Base-by-base conservation (phyloP, 2,888 invertebrate species). In the Andrena trimmerana region DNA sequence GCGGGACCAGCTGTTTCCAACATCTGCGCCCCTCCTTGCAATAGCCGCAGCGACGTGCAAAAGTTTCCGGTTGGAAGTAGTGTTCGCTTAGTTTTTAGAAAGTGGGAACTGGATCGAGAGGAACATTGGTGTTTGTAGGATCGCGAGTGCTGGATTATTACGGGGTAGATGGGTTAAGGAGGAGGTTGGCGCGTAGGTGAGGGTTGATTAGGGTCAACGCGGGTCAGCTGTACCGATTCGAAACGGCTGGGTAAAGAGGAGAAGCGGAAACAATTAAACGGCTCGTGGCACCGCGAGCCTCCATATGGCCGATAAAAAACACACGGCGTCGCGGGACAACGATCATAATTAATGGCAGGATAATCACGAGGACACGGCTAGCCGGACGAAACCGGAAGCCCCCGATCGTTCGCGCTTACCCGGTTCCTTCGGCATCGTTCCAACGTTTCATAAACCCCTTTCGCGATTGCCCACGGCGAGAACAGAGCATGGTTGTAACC, bases 1-100 rank as follows among this genome's bases (percentile, higher is more conserved):
- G 83, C 76, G 79, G 72, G 72, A 70, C 81, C 87, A 87, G 92
- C 92, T 92, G 92, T 92, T 91, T 90, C 86, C 87, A 88, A 90
- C 92, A 92, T 91, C 92, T 91, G 92, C 90, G 86, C 82, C 72
- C 57, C 70, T 29, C 71, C 13, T 20, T 5, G 54, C 36, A n/a
- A 63, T 59, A 42, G 48, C 79, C 72, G 84, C 82, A 78, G 86
- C 73, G 66, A 31, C 33, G 54, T 75, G 59, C 27, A 31, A 59
- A 66, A 80, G 29, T 78, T 78, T 71, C 59, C 60, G 65, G 27
- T 24, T 42, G 33, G 33, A 13, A 29, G 29, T 5, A 16, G 54
- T 48, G 52, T 68, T 29, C 52, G 10, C 13, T 24, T 24, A 10
- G 27, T 29, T 52, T 5, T 57, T 63, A 33, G 31, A 42, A 42